Evolutionary conservation across 2,888 invertebrate species (phyloP), one percentile per base, ranked within the genome.

Genomic region (Drepana falcataria): DNA sequence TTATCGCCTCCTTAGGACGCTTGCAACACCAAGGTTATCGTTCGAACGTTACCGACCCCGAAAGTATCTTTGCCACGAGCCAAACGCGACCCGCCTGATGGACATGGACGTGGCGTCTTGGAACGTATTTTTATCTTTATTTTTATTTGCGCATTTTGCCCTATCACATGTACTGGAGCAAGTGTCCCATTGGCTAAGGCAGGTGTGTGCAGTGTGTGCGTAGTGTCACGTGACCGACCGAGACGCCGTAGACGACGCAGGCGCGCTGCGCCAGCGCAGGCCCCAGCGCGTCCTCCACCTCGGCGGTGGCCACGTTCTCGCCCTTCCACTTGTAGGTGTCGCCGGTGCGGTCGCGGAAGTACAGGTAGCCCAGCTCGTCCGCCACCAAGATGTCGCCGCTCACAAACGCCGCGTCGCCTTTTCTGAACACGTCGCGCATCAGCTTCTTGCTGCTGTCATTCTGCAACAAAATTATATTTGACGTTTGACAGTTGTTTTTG

Each of bases 281-380:
- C 59, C 95, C 96, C 63, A 99, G 93, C 6, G 97, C 95, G 54
- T 95, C 95, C 87, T 99, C 99, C 34, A 99, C 97, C 90, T 99
- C 99, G 0, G 96, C 95, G 0, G 99, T 99, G 56, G 98, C 96
- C 1, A 99, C 98, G 81, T 99, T 99, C 91, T 99, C 99, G 9
- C 99, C 99, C 77, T 97, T 95, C 98, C 98, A 98, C 72, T 95
- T 93, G 85, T 95, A 96, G 0, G 96, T 96, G 83, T 96, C 96
- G 2, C 96, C 96, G 52, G 95, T 95, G 77, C 99, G 93, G 86
- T 99, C 99, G 68, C 94, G 95, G 92, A 99, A 99, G 89, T 94
- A 98, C 75, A 96, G 94, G 87, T 97, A 98, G 48, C 98, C 98
- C n/a, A 95, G 92, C 66, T 98, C 95, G 82, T 99, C 98, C 89